Evolutionary conservation across 2,888 invertebrate genomes (phyloP).

Genomic region (Hypercompe scribonia): DNA sequence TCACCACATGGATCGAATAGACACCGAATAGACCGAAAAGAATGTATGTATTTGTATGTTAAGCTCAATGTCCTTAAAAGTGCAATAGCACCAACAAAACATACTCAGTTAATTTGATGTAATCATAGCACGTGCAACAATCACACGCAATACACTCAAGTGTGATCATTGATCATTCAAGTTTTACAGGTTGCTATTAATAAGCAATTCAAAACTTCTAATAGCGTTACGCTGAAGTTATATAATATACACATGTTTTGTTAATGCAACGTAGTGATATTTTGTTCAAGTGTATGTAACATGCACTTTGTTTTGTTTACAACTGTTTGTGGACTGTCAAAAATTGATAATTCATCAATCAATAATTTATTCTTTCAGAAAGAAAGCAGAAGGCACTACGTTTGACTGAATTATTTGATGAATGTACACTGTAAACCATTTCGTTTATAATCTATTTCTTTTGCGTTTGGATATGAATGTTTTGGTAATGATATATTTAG

Average conservation of each 20-base stretch:
- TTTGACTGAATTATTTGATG: no score
- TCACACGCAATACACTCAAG: background rate
- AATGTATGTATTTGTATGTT: no score
- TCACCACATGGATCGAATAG: no score
- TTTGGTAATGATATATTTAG: no score
- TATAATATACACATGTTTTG: background rate
- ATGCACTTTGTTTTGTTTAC: background rate
- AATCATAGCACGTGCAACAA: background rate
- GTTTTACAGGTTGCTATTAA: slow-evolving; percentile 3
- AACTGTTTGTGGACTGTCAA: no score
- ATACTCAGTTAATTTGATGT: background rate
- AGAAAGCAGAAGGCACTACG: no score
- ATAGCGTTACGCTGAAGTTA: background rate
- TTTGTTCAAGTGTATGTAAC: background rate
- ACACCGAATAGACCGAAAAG: no score
- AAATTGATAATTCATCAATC: no score
- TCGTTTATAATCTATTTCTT: no score
- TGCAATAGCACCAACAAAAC: background rate
- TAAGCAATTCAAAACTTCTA: background rate
- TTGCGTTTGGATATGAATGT: no score
- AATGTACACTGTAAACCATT: no score
- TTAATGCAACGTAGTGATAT: background rate
- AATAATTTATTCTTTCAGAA: no score
- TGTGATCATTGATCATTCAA: background rate
- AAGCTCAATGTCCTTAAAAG: slow-evolving; percentile 8